Evolutionary conservation across 2,888 invertebrate species (phyloP), one percentile per base, ranked within the genome.

Genomic region (Atrina japonica): DNA sequence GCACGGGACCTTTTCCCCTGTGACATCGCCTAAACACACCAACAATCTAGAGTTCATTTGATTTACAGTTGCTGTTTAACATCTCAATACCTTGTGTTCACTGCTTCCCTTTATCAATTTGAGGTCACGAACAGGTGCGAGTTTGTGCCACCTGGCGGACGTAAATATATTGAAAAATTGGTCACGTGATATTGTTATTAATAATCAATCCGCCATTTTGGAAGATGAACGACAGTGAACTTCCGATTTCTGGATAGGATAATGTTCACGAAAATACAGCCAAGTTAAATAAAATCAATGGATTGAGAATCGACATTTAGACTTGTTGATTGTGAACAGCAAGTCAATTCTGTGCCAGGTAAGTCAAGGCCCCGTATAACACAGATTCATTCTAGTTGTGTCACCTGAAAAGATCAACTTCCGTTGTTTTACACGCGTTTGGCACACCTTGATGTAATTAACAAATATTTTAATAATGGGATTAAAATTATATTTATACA

Each of bases 151-250:
- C 59, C 71, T 72, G 58, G 71, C 45, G 71, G 71, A 58, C 41
- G 35, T 35, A 11, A 30, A 56, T 52, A 58, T 58, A 47, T 71
- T 47, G 47, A 25, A 55, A 70, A 66, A 52, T 56, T 47, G 41
- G 71, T 72, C 71, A 72, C 71, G 71, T 72, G 71, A 72, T 66
- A 58, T 72, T 72, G 71, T 72, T 72, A 64, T 72, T 67, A 64
- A 56, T 56, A 56, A 56, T 56, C 56, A 56, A 49, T 72, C 71
- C 71, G 71, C 71, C 71, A 72, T 72, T 61, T 72, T 72, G 71
- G 35, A 61, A 49, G 21, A 29, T 49, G 45, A 47, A 49, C 25
- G 49, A 49, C 29, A 35, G 23, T 30, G 61, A 49, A 61, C 61
- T 61, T 61, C 61, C 61, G 61, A 61, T 61, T 61, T 21, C 25